These are phyloP conservation scores for Megalops cyprinoides DNA, from an alignment of 2,797 vertebrate species.

Conservation along the genomic window DNA sequence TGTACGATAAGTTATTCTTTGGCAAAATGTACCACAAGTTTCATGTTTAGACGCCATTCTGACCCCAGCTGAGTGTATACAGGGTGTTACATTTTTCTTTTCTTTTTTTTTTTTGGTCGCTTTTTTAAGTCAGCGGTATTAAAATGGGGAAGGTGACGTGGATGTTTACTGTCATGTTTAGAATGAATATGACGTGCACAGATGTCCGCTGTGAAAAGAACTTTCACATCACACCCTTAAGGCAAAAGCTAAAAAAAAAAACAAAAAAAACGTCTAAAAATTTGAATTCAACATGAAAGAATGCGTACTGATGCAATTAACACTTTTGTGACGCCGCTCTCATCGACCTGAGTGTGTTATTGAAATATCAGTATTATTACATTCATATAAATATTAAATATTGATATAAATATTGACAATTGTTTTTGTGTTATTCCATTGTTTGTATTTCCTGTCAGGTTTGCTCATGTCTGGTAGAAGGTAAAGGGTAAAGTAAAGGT, in stretches of 20 bases:
- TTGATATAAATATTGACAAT: constrained; percentile 25
- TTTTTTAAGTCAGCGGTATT: not conserved
- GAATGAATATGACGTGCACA: not conserved
- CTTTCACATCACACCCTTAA: constrained; percentile 24
- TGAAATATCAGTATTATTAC: constrained; percentile 18
- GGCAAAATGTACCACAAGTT: constrained; percentile 64
- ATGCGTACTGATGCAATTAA: constrained; percentile 15
- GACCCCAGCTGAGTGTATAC: constrained; percentile 71
- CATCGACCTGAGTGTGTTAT: constrained; percentile 27
- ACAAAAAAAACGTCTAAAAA: not conserved
- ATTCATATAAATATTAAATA: constrained; percentile 24
- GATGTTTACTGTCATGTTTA: too few relatives aligned
- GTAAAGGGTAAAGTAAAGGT: not conserved
- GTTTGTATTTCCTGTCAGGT: constrained; percentile 18
- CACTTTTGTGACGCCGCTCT: constrained; percentile 23
- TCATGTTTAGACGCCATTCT: constrained; percentile 68
- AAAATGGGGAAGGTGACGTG: not conserved
- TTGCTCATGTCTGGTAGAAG: not conserved
- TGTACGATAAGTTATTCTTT: constrained; percentile 76
- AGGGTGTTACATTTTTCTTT: constrained; percentile 57
- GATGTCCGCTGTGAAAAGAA: not conserved
- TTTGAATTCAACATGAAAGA: constrained; percentile 12
- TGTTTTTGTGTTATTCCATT: constrained; percentile 31
- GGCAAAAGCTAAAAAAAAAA: not conserved
- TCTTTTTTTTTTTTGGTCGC: not conserved